phyloP scores from a whole-genome alignment of 2,113 vertebrate genomes.

The Labeo rohita region DNA sequence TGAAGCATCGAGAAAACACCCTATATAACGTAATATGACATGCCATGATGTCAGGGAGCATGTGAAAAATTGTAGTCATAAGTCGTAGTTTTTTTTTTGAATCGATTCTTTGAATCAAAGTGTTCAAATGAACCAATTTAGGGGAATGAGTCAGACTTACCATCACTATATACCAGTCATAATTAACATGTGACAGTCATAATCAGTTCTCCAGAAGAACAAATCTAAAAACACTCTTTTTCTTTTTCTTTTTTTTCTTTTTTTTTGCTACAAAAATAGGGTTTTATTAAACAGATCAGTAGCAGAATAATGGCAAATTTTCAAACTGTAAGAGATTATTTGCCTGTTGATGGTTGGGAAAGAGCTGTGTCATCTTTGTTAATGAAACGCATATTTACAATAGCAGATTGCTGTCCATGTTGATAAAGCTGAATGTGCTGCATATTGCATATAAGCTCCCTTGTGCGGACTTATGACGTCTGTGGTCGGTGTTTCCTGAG shows the following conservation, averaged over 20 bases:
- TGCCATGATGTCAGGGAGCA: no score
- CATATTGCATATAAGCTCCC: slow-evolving; percentile 42
- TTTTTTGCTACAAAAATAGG: not conserved
- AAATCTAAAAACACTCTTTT: no score
- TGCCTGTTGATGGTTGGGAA: not conserved
- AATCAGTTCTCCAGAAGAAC: no score
- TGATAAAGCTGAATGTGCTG: not conserved
- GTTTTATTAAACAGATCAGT: not conserved
- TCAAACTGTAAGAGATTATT: not conserved
- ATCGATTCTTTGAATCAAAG: not conserved
- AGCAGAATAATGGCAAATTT: not conserved
- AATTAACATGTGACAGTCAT: not conserved
- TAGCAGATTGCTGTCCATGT: not conserved
- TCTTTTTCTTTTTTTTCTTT: not conserved
- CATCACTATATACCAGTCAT: not conserved
- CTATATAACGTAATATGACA: no score
- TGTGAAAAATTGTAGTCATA: no score
- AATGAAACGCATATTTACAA: not conserved
- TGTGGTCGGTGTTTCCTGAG: slow-evolving; percentile 45
- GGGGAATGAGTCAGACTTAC: not conserved
- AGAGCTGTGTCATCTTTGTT: not conserved
- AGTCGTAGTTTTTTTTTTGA: no score
- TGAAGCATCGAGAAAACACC: no score
- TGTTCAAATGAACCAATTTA: not conserved
- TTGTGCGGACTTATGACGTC: slow-evolving; percentile 39